A percentile compares a stretch with the other conserved stretches of the same genome.
Evolutionary conservation across 2,113 vertebrate genomes (phyloP).

Genomic region (Pseudopipra pipra): DNA sequence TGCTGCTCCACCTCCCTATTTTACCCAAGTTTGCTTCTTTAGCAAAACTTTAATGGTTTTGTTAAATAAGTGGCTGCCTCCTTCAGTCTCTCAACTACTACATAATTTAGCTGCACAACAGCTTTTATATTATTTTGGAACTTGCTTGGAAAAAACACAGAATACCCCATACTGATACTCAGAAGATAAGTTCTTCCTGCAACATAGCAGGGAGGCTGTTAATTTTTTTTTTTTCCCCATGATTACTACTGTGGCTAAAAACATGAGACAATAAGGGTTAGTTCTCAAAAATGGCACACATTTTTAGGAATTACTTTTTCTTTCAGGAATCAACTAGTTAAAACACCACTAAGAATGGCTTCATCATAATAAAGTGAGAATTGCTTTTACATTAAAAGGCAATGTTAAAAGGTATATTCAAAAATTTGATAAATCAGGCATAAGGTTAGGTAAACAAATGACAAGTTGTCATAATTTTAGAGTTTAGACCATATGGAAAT

Average conservation of each 20-base stretch:
- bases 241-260: not conserved
- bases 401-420: not conserved
- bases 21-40: not conserved
- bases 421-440: not conserved
- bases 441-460: not conserved
- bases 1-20: not conserved
- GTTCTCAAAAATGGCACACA: not conserved
- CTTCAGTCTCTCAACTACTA: not conserved
- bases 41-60: not conserved
- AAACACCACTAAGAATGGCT: not conserved
- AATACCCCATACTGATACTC: not conserved
- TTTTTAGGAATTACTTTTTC: not conserved
- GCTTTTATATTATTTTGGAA: not conserved
- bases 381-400: not conserved
- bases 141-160: not conserved
- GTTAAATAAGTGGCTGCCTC: not conserved
- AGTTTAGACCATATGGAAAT: not conserved
- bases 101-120: not conserved
- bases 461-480: not conserved
- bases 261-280: not conserved
- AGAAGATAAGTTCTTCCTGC: not conserved
- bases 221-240: not conserved
- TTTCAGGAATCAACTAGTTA: not conserved
- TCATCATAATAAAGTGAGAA: not conserved
- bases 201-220: not conserved